Evolutionary conservation across 2,888 invertebrate species (phyloP), one percentile per base, ranked within the genome.

Genomic region (Zhuqinia jingwanae): DNA sequence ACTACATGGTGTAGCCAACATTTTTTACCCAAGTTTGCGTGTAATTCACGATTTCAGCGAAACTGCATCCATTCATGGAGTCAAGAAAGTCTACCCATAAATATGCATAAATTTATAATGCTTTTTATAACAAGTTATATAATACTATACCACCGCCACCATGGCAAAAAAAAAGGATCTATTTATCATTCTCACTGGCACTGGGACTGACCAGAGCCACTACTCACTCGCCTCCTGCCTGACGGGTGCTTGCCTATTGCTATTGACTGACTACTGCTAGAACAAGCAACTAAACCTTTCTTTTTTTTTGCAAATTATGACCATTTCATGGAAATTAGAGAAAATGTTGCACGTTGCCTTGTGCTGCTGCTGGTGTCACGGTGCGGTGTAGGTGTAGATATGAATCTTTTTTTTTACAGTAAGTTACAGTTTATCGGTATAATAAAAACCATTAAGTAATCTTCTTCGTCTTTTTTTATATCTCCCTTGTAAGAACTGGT

Each of bases 61-160:
- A 87, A 82, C 82, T 87, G 87, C 87, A 87, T 87, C 82, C 87
- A 87, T 87, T 87, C 87, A 82, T 86, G 80, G 80, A 80, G 85
- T 65, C 75, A 45, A 36, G 5, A 36, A 45, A 42, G 15, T 63
- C 8, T 47, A 68, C 80, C 17, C 2, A 15, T 11, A 65, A 42
- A 30, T 60, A 76, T 45, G 73, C 73, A 50, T 42, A 68, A 1
- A 13, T 1, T 27, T 27, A 11, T 60, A 1, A 1, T 27, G 1
- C 6, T 60, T 25, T 25, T 60, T 42, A 65, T 30, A 65, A 0
- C 30, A 2, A 65, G 65, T 42, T 36, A 8, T 42, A 47, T 22
- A 45, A 20, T 20, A 68, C 60, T 45, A 60, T 17, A 25, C 36
- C 36, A 36, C 8, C 36, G 8, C 8, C 36, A 70, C 11, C 42